These are phyloP conservation scores for Drosophila watanabei DNA, from an alignment of 1,140 invertebrate genomes.

Conservation along the genomic window DNA sequence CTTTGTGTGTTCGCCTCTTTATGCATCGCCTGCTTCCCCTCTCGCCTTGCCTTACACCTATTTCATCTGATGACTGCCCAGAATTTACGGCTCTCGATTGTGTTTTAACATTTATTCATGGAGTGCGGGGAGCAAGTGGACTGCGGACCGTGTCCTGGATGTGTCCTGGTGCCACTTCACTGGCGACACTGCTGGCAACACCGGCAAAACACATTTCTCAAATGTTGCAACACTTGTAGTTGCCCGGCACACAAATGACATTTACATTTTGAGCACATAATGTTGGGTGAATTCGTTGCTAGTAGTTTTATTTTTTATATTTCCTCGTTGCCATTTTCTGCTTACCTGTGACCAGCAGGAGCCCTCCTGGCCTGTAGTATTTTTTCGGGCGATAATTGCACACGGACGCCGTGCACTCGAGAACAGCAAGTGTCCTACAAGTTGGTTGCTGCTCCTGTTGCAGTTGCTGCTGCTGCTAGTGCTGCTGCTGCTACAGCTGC, in stretches of 20 bases:
- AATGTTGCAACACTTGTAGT: constrained; percentile 75
- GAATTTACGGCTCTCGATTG: constrained; percentile 79
- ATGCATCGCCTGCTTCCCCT: constrained; percentile 5
- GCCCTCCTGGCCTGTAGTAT: constrained; percentile 44
- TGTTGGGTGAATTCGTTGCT: constrained; percentile 45
- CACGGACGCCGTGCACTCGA: constrained; percentile 59
- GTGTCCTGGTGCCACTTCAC: constrained; percentile 55
- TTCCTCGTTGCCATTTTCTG: constrained; percentile 3
- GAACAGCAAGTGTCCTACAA: constrained; percentile 63
- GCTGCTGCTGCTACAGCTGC: constrained; percentile 5
- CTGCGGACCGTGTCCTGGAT: constrained; percentile 18
- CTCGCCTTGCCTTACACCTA: constrained; percentile 50
- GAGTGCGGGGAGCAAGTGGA: constrained; percentile 28
- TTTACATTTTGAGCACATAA: constrained; percentile 79
- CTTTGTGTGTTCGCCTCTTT: constrained; percentile 5
- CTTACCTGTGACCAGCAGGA: constrained; percentile 50
- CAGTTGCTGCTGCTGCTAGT: constrained; percentile 16
- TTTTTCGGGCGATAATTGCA: constrained; percentile 75
- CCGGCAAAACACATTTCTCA: constrained; percentile 65
- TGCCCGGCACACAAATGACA: constrained; percentile 70
- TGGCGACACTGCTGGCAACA: constrained; percentile 42
- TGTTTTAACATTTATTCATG: constrained; percentile 78
- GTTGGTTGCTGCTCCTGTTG: constrained; percentile 50
- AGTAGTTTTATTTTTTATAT: constrained; percentile 26
- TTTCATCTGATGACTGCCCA: constrained; percentile 66